A percentile compares a stretch with the other conserved stretches of the same genome.
These are phyloP conservation scores for Palythoa grandiflora DNA, from an alignment of 92 coral and sea anemone species.

Conservation along the genomic window DNA sequence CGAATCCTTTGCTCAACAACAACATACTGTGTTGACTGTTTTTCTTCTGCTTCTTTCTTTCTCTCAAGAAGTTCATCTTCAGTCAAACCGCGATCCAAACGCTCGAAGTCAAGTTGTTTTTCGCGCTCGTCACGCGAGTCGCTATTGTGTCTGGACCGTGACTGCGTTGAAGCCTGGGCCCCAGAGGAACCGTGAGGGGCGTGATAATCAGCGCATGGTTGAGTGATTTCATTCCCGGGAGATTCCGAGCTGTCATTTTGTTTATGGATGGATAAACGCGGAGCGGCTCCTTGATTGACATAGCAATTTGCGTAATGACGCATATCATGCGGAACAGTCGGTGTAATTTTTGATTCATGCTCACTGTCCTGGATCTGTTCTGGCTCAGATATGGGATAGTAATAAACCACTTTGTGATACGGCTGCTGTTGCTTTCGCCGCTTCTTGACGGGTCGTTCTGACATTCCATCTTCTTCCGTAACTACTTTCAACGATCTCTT, in stretches of 20 bases:
- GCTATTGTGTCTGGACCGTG: conserved; percentile 34
- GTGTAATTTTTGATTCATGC: background rate
- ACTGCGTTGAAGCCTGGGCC: conserved; percentile 33
- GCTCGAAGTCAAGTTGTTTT: conserved; percentile 44
- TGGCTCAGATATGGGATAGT: conserved; percentile 26
- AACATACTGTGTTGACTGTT: conserved; percentile 18
- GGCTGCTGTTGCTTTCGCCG: conserved; percentile 37
- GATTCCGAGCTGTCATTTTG: conserved; percentile 37
- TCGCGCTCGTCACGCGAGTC: conserved; percentile 40
- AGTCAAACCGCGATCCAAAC: conserved; percentile 35
- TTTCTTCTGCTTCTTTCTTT: conserved; percentile 28
- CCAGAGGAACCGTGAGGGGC: conserved; percentile 25
- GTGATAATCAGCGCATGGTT: conserved; percentile 26
- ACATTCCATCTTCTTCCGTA: conserved; percentile 2
- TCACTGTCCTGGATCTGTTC: conserved; percentile 38
- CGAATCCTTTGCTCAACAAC: conserved; percentile 23
- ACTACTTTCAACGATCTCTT: conserved; percentile 14
- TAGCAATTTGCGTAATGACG: conserved; percentile 69
- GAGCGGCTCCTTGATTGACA: conserved; percentile 29
- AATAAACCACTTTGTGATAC: conserved; percentile 42
- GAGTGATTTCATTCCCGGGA: conserved; percentile 48
- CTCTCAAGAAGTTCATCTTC: conserved; percentile 36
- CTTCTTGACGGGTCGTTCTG: conserved; percentile 28
- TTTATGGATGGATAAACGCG: conserved; percentile 33
- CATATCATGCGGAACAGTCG: conserved; percentile 60